phyloP scores from a whole-genome alignment of 2,797 vertebrate species.

The Taenioides sp. region DNA sequence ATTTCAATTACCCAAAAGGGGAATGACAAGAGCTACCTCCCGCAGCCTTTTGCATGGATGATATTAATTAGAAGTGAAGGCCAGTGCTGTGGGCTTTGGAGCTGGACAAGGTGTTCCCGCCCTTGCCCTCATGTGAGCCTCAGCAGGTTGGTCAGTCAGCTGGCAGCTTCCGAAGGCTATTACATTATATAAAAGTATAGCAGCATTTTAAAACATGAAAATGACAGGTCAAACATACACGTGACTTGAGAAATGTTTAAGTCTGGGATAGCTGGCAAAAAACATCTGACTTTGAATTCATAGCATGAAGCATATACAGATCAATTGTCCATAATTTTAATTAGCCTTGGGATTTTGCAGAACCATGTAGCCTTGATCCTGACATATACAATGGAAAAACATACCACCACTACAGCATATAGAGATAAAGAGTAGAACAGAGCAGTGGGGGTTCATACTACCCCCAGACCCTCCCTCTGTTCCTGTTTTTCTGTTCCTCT shows the following conservation, averaged over 20 bases:
- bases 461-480: slow-evolving; percentile 26
- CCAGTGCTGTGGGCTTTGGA: slow-evolving; percentile 41
- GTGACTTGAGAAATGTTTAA: too few species aligned
- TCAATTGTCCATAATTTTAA: neutral
- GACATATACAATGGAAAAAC: neutral
- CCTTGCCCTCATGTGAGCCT: slow-evolving; percentile 38
- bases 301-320: neutral
- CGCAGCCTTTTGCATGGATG: slow-evolving; percentile 41
- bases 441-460: slow-evolving; percentile 30
- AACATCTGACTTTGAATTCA: neutral
- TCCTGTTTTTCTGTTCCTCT: slow-evolving; percentile 40
- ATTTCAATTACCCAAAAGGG: slow-evolving; percentile 25
- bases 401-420: neutral
- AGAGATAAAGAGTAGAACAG: slow-evolving; percentile 16
- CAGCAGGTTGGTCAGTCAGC: slow-evolving; percentile 43
- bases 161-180: slow-evolving; percentile 63
- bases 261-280: slow-evolving; percentile 4
- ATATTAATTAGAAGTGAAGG: slow-evolving; percentile 62
- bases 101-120: slow-evolving; percentile 51
- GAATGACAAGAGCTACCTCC: slow-evolving; percentile 47
- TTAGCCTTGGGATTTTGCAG: neutral
- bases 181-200: too few species aligned
- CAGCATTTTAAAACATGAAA: too few species aligned
- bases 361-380: neutral
- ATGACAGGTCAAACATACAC: too few species aligned